Base-by-base conservation (phyloP, 2,113 vertebrate species). In the Hyperopisus bebe region DNA sequence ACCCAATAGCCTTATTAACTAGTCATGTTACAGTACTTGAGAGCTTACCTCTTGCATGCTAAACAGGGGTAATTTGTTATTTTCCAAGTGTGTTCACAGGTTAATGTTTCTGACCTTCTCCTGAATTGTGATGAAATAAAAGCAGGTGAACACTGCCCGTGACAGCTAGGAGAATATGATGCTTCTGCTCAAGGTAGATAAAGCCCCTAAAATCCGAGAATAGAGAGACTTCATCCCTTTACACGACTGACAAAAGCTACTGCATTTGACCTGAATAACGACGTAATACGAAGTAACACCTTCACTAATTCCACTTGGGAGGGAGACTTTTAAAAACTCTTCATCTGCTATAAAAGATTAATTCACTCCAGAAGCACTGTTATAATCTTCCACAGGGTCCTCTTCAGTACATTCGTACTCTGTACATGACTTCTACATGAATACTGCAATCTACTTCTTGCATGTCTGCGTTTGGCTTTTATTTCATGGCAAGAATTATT, bases 311-410 rank as follows among this genome's bases (percentile, higher is more conserved):
- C 48, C 27, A 5, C 70, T 82, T 88, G 50, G 86, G 66, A 62
- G 70, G 13, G 47, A 82, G 7, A 70, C 58, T 77, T 90, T 90
- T 88, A 88, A 90, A 87, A 82, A 74, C 42, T 47, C 50, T 19
- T 77, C 66, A 46, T 77, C 31, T 46, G 24, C 47, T 47, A 39
- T 70, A 87, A 77, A 35, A 82, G 39, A 90, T 90, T 88, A 80
- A 88, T 88, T 53, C 31, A 42, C 31, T 62, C 51, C 35, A 80
- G 48, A 24, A 90, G 39, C 19, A 44, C 58, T 31, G 66, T 50
- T 82, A n/a, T 35, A 86, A 48, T 47, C 27, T 70, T 55, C 44
- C 55, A 85, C 53, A 24, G 48, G 8, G 24, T 86, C 46, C 42
- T 44, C 88, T 80, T 47, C 82, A 44, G 39, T 47, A 9, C 24